These are phyloP conservation scores for Gymnarchus niloticus DNA, from an alignment of 2,113 vertebrate genomes.

Conservation along the genomic window DNA sequence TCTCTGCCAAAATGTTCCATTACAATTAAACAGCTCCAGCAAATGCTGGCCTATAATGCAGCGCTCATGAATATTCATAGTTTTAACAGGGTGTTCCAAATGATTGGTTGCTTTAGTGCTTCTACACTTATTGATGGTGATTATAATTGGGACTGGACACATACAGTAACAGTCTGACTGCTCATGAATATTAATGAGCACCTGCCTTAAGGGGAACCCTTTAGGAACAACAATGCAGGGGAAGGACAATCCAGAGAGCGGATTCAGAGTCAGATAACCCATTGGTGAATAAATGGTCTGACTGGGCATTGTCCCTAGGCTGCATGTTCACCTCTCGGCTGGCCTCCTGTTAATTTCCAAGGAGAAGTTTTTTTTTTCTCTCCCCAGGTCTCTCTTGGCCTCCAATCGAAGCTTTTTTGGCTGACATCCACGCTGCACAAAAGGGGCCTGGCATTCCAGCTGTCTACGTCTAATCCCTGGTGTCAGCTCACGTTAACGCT, in stretches of 20 bases:
- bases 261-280: background rate
- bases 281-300: background rate
- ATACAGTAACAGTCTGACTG: background rate
- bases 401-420: slow-evolving; percentile 84
- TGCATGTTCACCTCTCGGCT: slow-evolving; percentile 46
- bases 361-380: slow-evolving; percentile 71
- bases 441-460: slow-evolving; percentile 91
- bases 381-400: slow-evolving; percentile 96
- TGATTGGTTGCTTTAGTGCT: background rate
- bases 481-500: slow-evolving; percentile 99
- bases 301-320: background rate
- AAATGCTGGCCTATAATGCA: background rate
- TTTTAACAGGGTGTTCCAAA: no score
- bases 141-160: background rate
- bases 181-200: slow-evolving; percentile 14
- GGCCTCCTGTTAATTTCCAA: slow-evolving; percentile 69
- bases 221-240: background rate
- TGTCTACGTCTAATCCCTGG: slow-evolving; percentile 98
- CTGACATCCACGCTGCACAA: slow-evolving; percentile 90
- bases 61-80: slow-evolving; percentile 1
- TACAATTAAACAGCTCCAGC: background rate
- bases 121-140: background rate
- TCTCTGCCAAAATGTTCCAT: background rate
- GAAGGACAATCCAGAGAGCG: background rate
- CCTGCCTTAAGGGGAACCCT: background rate